Percentiles rank a stretch among this genome's conserved stretches.
Conservation (phyloP, 2,888 invertebrate genomes). For the Mallateleia sp. region DNA sequence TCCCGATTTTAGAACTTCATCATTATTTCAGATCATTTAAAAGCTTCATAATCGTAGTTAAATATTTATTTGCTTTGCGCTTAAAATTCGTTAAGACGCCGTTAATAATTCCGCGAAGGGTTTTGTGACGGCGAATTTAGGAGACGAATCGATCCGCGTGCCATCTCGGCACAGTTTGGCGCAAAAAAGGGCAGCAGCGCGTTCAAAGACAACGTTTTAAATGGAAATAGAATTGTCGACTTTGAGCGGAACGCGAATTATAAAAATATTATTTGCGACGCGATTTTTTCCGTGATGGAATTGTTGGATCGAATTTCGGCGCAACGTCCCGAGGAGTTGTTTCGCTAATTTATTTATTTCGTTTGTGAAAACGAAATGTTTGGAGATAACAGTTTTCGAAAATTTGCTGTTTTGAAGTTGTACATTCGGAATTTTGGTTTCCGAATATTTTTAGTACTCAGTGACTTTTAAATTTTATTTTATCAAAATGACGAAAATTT, state of each 20-base stretch:
- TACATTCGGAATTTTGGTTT: too few relatives aligned
- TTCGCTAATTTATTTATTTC: neutral
- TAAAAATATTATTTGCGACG: neutral
- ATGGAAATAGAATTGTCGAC: neutral
- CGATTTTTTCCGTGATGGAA: neutral
- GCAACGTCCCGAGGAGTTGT: neutral
- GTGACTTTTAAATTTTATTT: too few relatives aligned
- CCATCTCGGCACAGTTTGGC: neutral
- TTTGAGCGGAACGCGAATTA: neutral
- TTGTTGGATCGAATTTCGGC: neutral
- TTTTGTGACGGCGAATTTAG: neutral
- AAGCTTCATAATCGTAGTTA: conserved; percentile 15
- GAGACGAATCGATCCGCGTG: neutral
- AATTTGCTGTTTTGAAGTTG: too few relatives aligned
- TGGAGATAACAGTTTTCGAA: too few relatives aligned
- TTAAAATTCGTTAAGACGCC: conserved; percentile 13
- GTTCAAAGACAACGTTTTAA: neutral
- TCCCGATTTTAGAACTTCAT: conserved; percentile 9
- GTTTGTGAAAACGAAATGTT: neutral
- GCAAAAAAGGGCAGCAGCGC: neutral
- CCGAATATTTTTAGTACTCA: too few relatives aligned
- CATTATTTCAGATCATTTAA: conserved; percentile 4
- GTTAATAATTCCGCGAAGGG: conserved; percentile 8
- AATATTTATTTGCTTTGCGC: neutral
- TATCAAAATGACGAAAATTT: too few relatives aligned